phyloP scores from a whole-genome alignment of 2,888 invertebrate genomes.

The Clivina fossor region DNA sequence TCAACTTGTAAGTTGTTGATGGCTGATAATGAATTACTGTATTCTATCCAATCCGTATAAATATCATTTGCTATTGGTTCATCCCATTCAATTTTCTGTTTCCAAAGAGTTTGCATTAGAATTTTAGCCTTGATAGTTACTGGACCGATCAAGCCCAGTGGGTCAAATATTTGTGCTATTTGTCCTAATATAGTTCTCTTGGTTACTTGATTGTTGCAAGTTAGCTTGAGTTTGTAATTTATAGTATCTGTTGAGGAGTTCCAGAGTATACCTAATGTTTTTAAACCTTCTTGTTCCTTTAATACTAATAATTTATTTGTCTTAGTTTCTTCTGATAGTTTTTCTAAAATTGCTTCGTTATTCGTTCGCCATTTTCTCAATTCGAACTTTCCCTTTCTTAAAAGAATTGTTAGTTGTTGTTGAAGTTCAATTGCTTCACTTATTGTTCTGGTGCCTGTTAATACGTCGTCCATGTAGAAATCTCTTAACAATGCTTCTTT shows the following conservation, averaged over 20 bases:
- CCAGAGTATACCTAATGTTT: too few species aligned
- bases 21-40: background rate
- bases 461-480: constrained; percentile 19
- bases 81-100: too few species aligned
- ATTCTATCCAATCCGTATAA: background rate
- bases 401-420: too few species aligned
- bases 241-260: too few species aligned
- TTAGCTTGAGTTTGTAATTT: too few species aligned
- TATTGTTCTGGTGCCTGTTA: background rate
- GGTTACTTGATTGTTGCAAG: too few species aligned
- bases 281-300: too few species aligned
- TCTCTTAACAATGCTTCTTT: background rate
- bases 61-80: background rate
- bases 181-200: background rate
- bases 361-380: too few species aligned
- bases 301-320: too few species aligned
- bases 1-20: background rate
- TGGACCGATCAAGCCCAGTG: background rate
- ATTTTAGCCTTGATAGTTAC: background rate
- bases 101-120: background rate
- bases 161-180: background rate
- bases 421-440: constrained; percentile 4
- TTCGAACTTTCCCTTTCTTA: too few species aligned
- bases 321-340: too few species aligned
- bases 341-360: too few species aligned